These are phyloP conservation scores for Cavia porcellus DNA, from an alignment of 2,113 vertebrate species.

Conservation along the genomic window DNA sequence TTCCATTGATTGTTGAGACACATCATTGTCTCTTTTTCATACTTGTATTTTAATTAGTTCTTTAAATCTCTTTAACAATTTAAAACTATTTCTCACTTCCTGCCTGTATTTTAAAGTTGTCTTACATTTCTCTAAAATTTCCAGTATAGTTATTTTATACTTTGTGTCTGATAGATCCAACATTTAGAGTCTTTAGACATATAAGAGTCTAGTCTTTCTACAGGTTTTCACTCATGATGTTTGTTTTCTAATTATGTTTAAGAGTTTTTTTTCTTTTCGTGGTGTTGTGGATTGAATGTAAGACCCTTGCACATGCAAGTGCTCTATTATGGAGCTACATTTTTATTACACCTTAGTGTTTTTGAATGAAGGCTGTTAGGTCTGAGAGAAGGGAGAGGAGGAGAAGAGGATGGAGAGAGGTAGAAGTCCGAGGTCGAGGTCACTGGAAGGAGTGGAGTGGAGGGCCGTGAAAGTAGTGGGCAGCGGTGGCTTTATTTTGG, in stretches of 20 bases:
- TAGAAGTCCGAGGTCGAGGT: too few relatives aligned
- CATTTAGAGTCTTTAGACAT: not conserved
- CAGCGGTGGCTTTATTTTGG: too few relatives aligned
- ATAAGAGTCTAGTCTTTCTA: not conserved
- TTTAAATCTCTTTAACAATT: constrained; percentile 47
- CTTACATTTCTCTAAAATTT: constrained; percentile 10
- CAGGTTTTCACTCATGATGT: not conserved
- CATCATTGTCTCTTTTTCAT: constrained; percentile 31
- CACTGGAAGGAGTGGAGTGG: too few relatives aligned
- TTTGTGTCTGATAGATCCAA: not conserved
- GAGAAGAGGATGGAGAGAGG: too few relatives aligned
- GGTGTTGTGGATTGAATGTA: not conserved
- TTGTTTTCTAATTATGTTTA: not conserved
- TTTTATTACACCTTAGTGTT: not conserved
- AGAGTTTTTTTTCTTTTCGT: not conserved
- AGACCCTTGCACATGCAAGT: not conserved
- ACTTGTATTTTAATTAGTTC: not conserved
- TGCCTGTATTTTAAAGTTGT: not conserved
- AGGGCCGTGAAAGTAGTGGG: too few relatives aligned
- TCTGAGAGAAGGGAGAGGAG: too few relatives aligned
- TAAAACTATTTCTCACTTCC: not conserved
- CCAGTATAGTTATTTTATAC: not conserved
- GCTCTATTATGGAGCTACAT: not conserved
- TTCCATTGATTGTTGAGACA: not conserved
- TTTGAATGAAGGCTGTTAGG: not conserved